These are phyloP conservation scores for Eclectus roratus DNA, from an alignment of 2,113 vertebrate genomes.

Conservation along the genomic window DNA sequence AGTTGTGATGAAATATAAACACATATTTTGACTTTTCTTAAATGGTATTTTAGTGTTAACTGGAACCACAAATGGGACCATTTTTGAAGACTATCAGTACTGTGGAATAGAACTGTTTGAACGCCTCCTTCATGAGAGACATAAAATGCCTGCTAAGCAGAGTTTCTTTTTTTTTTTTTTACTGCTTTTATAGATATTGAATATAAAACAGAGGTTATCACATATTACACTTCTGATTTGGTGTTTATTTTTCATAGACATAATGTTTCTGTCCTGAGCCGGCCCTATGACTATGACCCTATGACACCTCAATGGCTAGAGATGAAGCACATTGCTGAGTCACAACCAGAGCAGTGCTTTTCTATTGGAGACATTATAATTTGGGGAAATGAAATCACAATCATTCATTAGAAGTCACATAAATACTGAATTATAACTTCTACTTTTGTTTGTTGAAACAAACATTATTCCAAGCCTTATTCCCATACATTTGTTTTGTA, in stretches of 20 bases:
- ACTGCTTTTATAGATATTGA: neutral
- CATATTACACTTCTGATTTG: neutral
- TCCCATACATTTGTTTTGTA: neutral
- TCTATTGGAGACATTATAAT: neutral
- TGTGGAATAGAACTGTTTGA: neutral
- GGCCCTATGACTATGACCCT: neutral
- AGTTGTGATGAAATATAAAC: neutral
- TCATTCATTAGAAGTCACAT: neutral
- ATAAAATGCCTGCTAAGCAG: neutral
- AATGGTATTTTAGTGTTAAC: neutral
- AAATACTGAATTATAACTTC: neutral
- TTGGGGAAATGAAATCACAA: neutral
- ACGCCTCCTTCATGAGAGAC: neutral
- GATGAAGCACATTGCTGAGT: neutral
- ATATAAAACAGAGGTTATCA: neutral
- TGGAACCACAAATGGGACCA: neutral
- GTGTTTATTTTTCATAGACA: neutral
- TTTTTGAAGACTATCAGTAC: neutral
- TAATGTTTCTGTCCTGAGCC: neutral
- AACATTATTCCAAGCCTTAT: neutral
- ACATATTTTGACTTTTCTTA: neutral
- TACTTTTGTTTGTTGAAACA: neutral
- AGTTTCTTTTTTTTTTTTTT: rapidly evolving
- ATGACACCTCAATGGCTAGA: neutral
- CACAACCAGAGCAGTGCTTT: neutral